phyloP scores from a whole-genome alignment of 2,797 vertebrate species.

The Ciconia nigra region DNA sequence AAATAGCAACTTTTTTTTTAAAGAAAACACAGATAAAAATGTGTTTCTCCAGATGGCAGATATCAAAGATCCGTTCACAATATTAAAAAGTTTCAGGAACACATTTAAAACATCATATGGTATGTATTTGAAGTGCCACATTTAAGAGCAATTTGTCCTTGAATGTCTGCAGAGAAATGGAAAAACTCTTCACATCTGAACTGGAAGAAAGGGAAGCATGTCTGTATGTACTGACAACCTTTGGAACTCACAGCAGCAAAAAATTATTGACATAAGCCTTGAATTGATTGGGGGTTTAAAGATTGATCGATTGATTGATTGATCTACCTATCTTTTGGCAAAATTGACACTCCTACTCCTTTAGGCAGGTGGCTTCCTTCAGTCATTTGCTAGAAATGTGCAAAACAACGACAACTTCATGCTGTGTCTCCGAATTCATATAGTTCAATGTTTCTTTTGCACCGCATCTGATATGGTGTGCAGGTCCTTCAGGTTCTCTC shows the following conservation, averaged over 20 bases:
- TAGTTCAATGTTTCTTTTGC: constrained; percentile 21
- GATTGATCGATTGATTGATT: not conserved
- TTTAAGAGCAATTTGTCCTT: not conserved
- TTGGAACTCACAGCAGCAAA: not conserved
- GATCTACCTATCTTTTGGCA: not conserved
- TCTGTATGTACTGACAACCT: not conserved
- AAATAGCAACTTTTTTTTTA: not conserved
- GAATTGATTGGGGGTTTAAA: not conserved
- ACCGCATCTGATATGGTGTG: not conserved
- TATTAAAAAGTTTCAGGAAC: constrained; percentile 15
- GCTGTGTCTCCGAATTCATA: not conserved
- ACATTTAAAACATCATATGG: not conserved
- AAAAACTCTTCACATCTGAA: not conserved
- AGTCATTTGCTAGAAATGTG: not conserved
- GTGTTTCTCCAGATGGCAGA: not conserved
- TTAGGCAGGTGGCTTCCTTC: not conserved
- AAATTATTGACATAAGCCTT: not conserved
- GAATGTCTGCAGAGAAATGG: not conserved
- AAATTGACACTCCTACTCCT: not conserved
- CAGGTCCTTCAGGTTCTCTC: constrained; percentile 18
- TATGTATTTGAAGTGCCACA: not conserved
- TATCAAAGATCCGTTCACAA: not conserved
- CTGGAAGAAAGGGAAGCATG: not conserved
- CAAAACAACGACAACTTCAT: not conserved
- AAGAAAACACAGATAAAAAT: not conserved